Conservation (phyloP, 1,140 invertebrate species). For the Drosophila bocqueti region DNA sequence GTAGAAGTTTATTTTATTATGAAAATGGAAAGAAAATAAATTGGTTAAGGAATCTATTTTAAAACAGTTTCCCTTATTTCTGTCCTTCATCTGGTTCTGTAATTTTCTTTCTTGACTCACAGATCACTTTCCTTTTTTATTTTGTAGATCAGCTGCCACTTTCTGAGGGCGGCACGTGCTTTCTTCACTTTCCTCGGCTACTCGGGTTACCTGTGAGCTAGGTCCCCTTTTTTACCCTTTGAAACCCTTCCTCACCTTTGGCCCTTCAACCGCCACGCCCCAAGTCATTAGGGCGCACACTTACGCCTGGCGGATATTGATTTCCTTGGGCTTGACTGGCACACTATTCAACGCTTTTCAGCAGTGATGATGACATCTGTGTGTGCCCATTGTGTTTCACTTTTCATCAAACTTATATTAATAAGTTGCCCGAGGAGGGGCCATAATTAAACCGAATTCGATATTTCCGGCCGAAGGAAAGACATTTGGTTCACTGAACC, state of each 20-base stretch:
- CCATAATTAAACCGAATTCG: conserved; percentile 79
- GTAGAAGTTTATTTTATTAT: neutral
- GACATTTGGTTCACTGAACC: conserved; percentile 72
- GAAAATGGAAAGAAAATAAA: neutral
- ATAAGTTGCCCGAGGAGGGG: conserved; percentile 62
- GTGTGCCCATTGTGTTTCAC: conserved; percentile 71
- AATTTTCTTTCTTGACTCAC: conserved; percentile 12
- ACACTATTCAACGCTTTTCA: conserved; percentile 27
- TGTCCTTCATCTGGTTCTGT: neutral
- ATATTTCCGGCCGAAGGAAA: conserved; percentile 72
- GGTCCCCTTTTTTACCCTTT: conserved; percentile 18
- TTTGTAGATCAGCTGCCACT: conserved; percentile 54
- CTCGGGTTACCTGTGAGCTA: conserved; percentile 59
- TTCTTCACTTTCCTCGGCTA: conserved; percentile 68
- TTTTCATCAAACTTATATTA: conserved; percentile 83
- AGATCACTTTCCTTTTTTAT: conserved; percentile 53
- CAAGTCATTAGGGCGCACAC: conserved; percentile 73
- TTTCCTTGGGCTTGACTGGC: conserved; percentile 38
- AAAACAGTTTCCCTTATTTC: conserved; percentile 21
- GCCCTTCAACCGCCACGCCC: conserved; percentile 53
- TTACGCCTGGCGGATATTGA: conserved; percentile 76
- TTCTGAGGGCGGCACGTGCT: conserved; percentile 59
- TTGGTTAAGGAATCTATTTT: conserved; percentile 21
- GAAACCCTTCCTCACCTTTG: conserved; percentile 23
- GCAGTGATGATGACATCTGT: conserved; percentile 58